phyloP scores from a whole-genome alignment of 2,113 vertebrate species.

The Vulpes ferrilata region DNA sequence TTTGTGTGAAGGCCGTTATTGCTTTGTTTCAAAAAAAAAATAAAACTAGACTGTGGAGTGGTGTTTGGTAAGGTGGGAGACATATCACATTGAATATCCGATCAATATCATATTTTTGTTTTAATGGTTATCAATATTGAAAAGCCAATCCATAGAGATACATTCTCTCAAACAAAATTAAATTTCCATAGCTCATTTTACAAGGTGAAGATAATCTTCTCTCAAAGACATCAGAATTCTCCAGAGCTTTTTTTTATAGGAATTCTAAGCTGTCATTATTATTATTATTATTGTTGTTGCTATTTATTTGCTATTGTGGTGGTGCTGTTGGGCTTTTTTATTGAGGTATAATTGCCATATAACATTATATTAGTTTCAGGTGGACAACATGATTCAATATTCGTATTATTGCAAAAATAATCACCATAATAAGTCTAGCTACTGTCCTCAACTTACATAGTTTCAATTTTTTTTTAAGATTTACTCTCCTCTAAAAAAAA shows the following conservation, averaged over 20 bases:
- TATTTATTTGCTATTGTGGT: neutral
- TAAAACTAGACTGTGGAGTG: neutral
- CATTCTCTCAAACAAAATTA: neutral
- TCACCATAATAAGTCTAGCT: neutral
- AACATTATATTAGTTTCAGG: neutral
- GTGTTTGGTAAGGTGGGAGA: neutral
- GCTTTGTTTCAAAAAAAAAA: conserved; percentile 39
- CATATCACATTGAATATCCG: neutral
- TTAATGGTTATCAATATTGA: neutral
- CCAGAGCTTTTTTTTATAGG: neutral
- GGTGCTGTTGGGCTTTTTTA: too few species aligned
- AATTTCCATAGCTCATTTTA: conserved; percentile 19
- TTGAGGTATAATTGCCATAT: neutral
- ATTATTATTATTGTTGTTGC: neutral
- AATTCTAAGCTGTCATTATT: neutral
- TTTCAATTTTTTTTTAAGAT: neutral
- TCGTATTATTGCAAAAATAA: neutral
- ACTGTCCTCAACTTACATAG: neutral
- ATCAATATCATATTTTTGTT: neutral
- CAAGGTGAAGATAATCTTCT: conserved; percentile 12
- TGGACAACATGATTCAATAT: neutral
- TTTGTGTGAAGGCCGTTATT: neutral
- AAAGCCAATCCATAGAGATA: neutral
- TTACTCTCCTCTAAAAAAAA: neutral
- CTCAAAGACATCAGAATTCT: conserved; percentile 26